phyloP scores from a whole-genome alignment of 2,113 vertebrate genomes.

The Labrus mixtus region DNA sequence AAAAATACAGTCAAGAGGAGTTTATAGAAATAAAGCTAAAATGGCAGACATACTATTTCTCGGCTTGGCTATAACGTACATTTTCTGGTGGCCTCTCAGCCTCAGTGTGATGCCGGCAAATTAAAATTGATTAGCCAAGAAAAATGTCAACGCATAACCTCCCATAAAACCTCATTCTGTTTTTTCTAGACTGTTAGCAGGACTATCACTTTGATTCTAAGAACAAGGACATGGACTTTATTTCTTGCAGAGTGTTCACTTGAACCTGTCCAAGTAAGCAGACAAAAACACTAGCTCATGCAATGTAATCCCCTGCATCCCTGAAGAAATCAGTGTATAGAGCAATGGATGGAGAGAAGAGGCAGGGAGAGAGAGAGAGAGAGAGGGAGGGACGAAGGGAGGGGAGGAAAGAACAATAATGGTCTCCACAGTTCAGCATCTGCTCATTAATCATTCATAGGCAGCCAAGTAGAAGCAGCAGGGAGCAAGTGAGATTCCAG shows the following conservation, averaged over 20 bases:
- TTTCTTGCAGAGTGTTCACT: too few species aligned
- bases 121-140: background rate
- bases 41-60: background rate
- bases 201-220: too few species aligned
- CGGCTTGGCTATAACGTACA: background rate
- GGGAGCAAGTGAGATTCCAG: conserved; percentile 79
- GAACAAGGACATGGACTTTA: too few species aligned
- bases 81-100: conserved; percentile 1
- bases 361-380: conserved; percentile 6
- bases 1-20: background rate
- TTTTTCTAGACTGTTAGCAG: background rate
- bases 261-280: conserved; percentile 37
- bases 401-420: conserved; percentile 71
- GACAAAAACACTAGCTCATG: conserved; percentile 32
- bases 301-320: conserved; percentile 44
- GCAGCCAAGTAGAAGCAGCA: conserved; percentile 78
- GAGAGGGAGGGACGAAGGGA: background rate
- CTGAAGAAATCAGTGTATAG: conserved; percentile 38
- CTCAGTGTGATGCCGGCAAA: background rate
- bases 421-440: conserved; percentile 81
- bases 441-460: conserved; percentile 87
- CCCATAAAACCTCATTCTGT: background rate
- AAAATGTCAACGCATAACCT: background rate
- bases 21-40: background rate
- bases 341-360: conserved; percentile 51